These are phyloP conservation scores for Pimpla rufipes DNA, from an alignment of 2,888 invertebrate species.

Conservation along the genomic window DNA sequence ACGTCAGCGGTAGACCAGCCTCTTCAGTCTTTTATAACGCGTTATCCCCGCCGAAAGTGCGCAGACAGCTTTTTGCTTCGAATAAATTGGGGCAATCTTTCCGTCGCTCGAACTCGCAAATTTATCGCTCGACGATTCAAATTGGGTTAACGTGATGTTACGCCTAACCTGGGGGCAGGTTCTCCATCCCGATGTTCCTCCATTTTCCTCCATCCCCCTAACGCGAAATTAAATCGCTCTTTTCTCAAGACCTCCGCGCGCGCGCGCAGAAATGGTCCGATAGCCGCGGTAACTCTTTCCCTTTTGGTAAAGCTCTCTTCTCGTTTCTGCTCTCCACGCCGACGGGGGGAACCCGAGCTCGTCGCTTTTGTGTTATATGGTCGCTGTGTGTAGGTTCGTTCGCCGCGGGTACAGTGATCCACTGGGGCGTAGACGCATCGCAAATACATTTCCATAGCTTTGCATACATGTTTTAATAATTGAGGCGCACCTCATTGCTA, in stretches of 20 bases:
- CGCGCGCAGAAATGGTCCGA: conserved; percentile 56
- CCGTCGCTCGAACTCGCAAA: conserved; percentile 39
- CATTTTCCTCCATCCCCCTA: conserved; percentile 46
- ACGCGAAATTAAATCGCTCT: conserved; percentile 67
- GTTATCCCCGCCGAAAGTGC: neutral
- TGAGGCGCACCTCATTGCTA: conserved; percentile 70
- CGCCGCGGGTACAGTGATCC: conserved; percentile 73
- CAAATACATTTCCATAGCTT: conserved; percentile 84
- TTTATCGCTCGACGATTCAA: conserved; percentile 50
- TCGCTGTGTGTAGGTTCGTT: conserved; percentile 54
- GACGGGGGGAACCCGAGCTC: conserved; percentile 46
- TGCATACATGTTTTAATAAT: conserved; percentile 84
- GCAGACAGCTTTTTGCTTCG: neutral
- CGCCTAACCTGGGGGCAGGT: neutral
- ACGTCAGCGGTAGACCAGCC: neutral
- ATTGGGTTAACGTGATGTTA: conserved; percentile 55
- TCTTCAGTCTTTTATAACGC: neutral
- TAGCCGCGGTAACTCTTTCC: conserved; percentile 54
- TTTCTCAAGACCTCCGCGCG: conserved; percentile 39
- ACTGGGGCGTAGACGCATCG: conserved; percentile 77
- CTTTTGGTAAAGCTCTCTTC: conserved; percentile 53
- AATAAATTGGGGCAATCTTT: conserved; percentile 39
- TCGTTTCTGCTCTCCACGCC: conserved; percentile 24
- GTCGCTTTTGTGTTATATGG: conserved; percentile 51
- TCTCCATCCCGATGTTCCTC: conserved; percentile 54